phyloP scores from a whole-genome alignment of 2,113 vertebrate genomes.

The Rhadina sibilatrix region DNA sequence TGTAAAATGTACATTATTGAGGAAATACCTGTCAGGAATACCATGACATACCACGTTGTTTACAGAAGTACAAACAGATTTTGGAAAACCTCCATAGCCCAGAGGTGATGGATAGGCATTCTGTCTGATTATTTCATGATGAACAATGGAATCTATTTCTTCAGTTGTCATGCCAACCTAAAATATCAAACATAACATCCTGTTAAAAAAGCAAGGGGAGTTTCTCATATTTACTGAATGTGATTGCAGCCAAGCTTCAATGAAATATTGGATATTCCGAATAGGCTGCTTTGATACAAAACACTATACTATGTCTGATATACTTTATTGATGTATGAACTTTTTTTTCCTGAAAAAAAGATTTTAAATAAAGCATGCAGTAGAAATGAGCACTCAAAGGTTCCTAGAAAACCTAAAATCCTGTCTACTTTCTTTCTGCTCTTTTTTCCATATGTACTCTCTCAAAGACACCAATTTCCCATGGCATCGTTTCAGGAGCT shows the following conservation, averaged over 20 bases:
- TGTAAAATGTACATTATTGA: slow-evolving; percentile 65
- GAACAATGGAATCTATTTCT: slow-evolving; percentile 94
- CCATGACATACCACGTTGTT: slow-evolving; percentile 92
- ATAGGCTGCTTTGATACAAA: not conserved
- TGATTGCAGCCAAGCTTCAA: slow-evolving; percentile 13
- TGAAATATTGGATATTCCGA: slow-evolving; percentile 5
- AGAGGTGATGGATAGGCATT: slow-evolving; percentile 97
- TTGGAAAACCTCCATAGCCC: slow-evolving; percentile 91
- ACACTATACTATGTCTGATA: not conserved
- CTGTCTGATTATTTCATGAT: slow-evolving; percentile 89
- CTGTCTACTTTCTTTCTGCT: not conserved
- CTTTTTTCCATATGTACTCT: not conserved
- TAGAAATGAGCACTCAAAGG: not conserved
- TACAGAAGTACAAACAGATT: slow-evolving; percentile 90
- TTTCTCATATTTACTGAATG: slow-evolving; percentile 37
- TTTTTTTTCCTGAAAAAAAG: not conserved
- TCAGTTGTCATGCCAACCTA: slow-evolving; percentile 98
- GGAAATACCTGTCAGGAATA: slow-evolving; percentile 91
- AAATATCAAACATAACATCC: slow-evolving; percentile 71
- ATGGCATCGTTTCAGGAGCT: slow-evolving; percentile 22
- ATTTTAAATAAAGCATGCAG: not conserved
- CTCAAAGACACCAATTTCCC: slow-evolving; percentile 4
- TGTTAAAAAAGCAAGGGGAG: slow-evolving; percentile 56
- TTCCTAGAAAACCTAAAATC: not conserved
- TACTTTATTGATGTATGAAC: not conserved